Conservation (phyloP, 1,140 invertebrate genomes). For the Andricus grossulariae region DNA sequence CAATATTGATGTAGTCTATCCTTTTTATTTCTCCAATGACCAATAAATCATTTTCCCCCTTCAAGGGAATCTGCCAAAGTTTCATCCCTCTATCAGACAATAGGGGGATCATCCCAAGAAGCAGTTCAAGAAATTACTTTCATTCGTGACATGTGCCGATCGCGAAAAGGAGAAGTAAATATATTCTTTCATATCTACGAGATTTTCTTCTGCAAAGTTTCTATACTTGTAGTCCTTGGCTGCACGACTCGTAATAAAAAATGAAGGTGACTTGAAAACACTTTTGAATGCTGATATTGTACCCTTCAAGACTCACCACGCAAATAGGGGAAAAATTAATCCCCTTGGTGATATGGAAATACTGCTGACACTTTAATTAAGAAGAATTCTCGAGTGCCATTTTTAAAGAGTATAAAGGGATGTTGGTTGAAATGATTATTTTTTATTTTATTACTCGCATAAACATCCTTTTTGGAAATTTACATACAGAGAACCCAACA, state of each 20-base stretch:
- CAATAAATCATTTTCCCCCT: constrained; percentile 49
- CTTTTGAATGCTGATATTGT: neutral
- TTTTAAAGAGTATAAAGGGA: neutral
- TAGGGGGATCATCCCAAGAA: constrained; percentile 45
- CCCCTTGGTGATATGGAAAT: neutral
- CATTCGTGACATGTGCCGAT: constrained; percentile 46
- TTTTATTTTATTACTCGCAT: too few species aligned
- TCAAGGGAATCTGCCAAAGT: constrained; percentile 27
- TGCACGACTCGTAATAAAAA: constrained; percentile 50
- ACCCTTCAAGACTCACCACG: neutral
- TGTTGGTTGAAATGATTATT: too few species aligned
- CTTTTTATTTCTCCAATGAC: neutral
- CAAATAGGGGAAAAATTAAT: neutral
- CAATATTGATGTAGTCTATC: neutral
- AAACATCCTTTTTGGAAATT: too few species aligned
- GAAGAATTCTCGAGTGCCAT: neutral
- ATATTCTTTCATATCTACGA: neutral
- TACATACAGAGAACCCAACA: too few species aligned
- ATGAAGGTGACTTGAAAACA: constrained; percentile 33
- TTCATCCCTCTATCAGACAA: constrained; percentile 31
- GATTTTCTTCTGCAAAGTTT: neutral
- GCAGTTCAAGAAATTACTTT: constrained; percentile 39
- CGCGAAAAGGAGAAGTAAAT: neutral
- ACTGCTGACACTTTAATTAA: constrained; percentile 24
- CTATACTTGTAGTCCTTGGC: constrained; percentile 42